A percentile compares a stretch with the other conserved stretches of the same genome.
Evolutionary conservation across 2,888 invertebrate species (phyloP).

Genomic region (Corbicula japonica): DNA sequence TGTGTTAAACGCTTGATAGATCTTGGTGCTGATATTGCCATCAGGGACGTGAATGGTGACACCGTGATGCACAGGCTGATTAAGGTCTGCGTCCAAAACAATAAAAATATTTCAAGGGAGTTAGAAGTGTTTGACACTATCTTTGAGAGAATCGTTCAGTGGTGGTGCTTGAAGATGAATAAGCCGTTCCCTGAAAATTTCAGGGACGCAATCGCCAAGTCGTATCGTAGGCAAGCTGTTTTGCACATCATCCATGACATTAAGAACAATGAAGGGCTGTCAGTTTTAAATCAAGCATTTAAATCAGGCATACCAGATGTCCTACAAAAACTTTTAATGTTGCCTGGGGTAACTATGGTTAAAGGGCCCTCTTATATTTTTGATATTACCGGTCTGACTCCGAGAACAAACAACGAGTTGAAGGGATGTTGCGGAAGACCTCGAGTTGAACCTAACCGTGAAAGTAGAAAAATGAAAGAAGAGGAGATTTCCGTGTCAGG

Average conservation of each 20-base stretch:
- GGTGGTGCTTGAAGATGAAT: no score
- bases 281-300: constrained; percentile 77
- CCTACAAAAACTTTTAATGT: constrained; percentile 40
- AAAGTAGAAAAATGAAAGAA: constrained; percentile 69
- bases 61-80: constrained; percentile 79
- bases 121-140: constrained; percentile 74
- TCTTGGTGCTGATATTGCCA: constrained; percentile 76
- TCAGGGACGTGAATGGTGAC: constrained; percentile 75
- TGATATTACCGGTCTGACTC: constrained; percentile 74
- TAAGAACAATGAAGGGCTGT: constrained; percentile 74
- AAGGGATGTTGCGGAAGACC: constrained; percentile 52
- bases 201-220: no score
- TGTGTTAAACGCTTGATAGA: constrained; percentile 73
- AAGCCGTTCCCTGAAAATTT: no score
- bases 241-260: no score
- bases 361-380: constrained; percentile 27
- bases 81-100: constrained; percentile 63
- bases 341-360: constrained; percentile 72
- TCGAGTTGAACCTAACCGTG: constrained; percentile 29
- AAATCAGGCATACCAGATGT: constrained; percentile 68
- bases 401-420: constrained; percentile 70
- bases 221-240: no score
- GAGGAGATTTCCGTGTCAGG: constrained; percentile 69
- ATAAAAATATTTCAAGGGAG: constrained; percentile 54
- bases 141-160: no score